Evolutionary conservation across 2,113 vertebrate species (phyloP), one percentile per base, ranked within the genome.

Genomic region (Odobenus rosmarus): DNA sequence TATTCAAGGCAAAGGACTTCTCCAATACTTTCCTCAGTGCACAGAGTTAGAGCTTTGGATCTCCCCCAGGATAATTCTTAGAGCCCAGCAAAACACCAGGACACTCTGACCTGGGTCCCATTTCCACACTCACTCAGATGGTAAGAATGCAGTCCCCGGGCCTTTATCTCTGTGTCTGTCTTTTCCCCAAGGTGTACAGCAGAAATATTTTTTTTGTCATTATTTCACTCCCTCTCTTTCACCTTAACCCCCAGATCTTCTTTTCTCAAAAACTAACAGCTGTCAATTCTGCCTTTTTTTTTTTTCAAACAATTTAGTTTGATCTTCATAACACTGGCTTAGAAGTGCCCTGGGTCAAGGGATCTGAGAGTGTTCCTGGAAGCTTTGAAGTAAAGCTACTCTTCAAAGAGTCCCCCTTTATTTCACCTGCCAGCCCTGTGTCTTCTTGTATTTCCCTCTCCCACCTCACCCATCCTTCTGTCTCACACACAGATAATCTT

Each of bases 251-350:
- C 90, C 28, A 62, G 24, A 49, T 90, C 24, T 93, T 93, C 42
- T 79, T 96, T 93, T 90, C 74, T 90, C 19, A 90, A 74, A 93
- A 87, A 69, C 62, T 49, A 71, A 71, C n/a, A 87, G 24, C 24
- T 42, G 39, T 71, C 51, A 88, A 53, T 83, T 93, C 23, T 18
- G 49, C 24, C 31, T 31, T 33, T 11, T 62, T 31, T 33, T 11
- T 62, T 93, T 90, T 79, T 62, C 18, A 90, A 90, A 51, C 23
- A 95, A 82, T 87, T 90, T 90, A 96, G 74, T 62, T 90, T 90
- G 42, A 87, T 83, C 67, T 72, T 82, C 42, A 87, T 77, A 55
- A 31, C 81, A 71, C 33, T 83, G 16, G 14, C 64, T 90, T 95
- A 83, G 57, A 93, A 95, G 28, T 76, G 10, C 5, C n/a, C 59